A percentile compares a stretch with the other conserved stretches of the same genome.
These are phyloP conservation scores for Autographa gamma DNA, from an alignment of 2,888 invertebrate species.

Conservation along the genomic window DNA sequence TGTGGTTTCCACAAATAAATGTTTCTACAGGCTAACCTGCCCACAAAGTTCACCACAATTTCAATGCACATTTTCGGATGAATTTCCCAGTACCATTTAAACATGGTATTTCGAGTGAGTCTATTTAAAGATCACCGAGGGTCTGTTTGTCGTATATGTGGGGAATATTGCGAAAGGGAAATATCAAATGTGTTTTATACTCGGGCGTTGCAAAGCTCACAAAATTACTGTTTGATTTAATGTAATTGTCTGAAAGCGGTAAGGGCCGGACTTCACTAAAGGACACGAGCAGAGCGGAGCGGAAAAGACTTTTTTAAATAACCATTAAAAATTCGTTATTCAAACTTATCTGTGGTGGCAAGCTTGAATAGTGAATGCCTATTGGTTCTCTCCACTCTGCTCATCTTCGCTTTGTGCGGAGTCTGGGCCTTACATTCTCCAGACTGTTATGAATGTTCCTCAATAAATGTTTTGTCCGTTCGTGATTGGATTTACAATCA, in stretches of 20 bases:
- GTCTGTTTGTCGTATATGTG: background rate
- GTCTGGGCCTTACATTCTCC: background rate
- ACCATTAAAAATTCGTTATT: no score
- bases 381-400: no score
- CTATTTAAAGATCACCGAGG: no score
- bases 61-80: background rate
- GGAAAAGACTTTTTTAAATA: no score
- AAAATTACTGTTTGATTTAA: background rate
- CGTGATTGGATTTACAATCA: slow-evolving; percentile 18
- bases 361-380: no score
- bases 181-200: background rate
- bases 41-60: background rate
- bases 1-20: background rate
- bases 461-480: background rate
- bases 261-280: no score
- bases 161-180: background rate
- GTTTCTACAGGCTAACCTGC: background rate
- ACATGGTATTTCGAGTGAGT: background rate
- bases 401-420: no score
- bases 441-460: background rate
- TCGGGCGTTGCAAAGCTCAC: background rate
- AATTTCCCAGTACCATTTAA: background rate
- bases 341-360: no score
- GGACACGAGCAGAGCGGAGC: no score
- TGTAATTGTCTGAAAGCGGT: background rate